Conservation (phyloP, 2,888 invertebrate genomes). For the Agrypnus murinus region DNA sequence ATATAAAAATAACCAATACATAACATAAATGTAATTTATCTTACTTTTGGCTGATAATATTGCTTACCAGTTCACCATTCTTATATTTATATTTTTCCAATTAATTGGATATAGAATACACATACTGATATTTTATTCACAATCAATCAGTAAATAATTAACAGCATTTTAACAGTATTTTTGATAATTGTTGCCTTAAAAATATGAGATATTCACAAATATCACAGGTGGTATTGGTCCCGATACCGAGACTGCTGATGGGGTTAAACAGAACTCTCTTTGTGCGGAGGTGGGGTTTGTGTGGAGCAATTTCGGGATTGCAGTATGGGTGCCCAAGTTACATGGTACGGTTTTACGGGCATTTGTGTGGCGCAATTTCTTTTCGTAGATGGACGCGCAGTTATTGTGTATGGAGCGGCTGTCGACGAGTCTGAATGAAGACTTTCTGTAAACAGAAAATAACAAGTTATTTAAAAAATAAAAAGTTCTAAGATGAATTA, state of each 20-base stretch:
- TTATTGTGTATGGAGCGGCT: conserved; percentile 69
- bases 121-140: conserved; percentile 70
- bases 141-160: conserved; percentile 59
- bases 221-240: conserved; percentile 73
- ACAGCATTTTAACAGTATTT: conserved; percentile 65
- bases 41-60: too few species aligned
- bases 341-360: conserved; percentile 71
- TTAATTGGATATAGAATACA: conserved; percentile 23
- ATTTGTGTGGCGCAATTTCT: conserved; percentile 70
- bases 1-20: too few species aligned
- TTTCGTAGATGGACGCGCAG: conserved; percentile 68
- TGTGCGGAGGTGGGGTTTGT: conserved; percentile 70
- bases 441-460: conserved; percentile 62
- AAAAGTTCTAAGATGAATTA: too few species aligned
- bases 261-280: conserved; percentile 70
- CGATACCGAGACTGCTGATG: conserved; percentile 69
- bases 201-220: conserved; percentile 71
- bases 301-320: conserved; percentile 70
- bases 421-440: conserved; percentile 63
- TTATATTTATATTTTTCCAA: too few species aligned
- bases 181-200: conserved; percentile 68
- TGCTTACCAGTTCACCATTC: too few species aligned
- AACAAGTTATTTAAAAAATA: background rate
- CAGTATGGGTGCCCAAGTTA: conserved; percentile 70
- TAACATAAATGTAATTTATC: too few species aligned